These are phyloP conservation scores for Phataginus tetradactyla DNA, from an alignment of 2,797 vertebrate genomes.

Conservation along the genomic window DNA sequence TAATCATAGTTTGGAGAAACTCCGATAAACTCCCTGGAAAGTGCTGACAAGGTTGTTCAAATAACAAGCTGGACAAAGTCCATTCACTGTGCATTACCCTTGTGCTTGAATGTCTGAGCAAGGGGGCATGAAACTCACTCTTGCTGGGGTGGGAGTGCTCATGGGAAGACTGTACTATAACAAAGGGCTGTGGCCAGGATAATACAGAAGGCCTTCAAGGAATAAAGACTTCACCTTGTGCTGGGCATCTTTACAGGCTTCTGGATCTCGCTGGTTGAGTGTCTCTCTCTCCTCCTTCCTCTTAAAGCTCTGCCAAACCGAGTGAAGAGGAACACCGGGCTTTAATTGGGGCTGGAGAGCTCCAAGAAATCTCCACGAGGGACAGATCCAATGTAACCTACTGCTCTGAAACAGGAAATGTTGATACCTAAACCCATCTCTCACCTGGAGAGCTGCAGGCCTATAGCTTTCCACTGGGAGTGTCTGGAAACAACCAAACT, in stretches of 20 bases:
- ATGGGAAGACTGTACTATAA: background rate
- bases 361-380: background rate
- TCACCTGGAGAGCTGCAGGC: background rate
- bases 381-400: background rate
- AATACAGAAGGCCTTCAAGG: background rate
- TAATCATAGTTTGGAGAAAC: constrained; percentile 75
- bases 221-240: background rate
- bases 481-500: background rate
- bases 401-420: background rate
- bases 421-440: background rate
- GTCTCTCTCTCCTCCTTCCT: background rate
- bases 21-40: constrained; percentile 66
- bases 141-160: background rate
- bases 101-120: fast-evolving
- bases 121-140: background rate
- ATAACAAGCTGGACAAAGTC: constrained; percentile 56
- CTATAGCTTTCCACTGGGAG: background rate
- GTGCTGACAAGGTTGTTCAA: constrained; percentile 65
- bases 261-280: background rate
- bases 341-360: background rate
- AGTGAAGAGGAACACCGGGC: background rate
- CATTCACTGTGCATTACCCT: background rate
- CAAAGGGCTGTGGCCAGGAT: background rate
- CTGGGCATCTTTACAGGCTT: background rate
- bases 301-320: background rate